phyloP scores from a whole-genome alignment of 2,113 vertebrate genomes.

The Alces alces region DNA sequence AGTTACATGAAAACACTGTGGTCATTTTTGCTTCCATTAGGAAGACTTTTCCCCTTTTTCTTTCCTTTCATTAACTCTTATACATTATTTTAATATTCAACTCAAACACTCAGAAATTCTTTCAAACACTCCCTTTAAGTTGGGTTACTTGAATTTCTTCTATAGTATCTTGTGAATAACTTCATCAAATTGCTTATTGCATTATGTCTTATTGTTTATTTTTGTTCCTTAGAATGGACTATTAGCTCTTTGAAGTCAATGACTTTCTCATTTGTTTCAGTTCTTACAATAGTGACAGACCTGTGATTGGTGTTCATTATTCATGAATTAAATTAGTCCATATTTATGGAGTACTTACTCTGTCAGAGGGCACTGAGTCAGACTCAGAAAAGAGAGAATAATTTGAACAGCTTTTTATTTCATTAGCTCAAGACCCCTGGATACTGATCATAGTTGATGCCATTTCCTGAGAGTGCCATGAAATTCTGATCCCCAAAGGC shows the following conservation, averaged over 20 bases:
- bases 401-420: background rate
- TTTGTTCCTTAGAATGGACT: background rate
- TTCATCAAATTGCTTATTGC: background rate
- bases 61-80: background rate
- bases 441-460: background rate
- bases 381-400: background rate
- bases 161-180: background rate
- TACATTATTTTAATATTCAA: background rate
- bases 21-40: background rate
- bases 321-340: background rate
- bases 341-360: background rate
- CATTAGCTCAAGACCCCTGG: background rate
- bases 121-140: background rate
- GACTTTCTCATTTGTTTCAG: background rate
- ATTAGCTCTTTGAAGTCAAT: background rate
- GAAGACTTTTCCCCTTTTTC: background rate
- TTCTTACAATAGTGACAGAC: constrained; percentile 10
- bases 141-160: background rate
- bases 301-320: constrained; percentile 43
- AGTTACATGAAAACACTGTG: background rate
- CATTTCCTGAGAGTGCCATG: background rate
- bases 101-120: background rate
- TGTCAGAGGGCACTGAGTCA: background rate
- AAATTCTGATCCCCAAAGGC: background rate
- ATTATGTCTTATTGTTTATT: background rate